phyloP scores from a whole-genome alignment of 2,797 vertebrate genomes.

The Pelodytes ibericus region DNA sequence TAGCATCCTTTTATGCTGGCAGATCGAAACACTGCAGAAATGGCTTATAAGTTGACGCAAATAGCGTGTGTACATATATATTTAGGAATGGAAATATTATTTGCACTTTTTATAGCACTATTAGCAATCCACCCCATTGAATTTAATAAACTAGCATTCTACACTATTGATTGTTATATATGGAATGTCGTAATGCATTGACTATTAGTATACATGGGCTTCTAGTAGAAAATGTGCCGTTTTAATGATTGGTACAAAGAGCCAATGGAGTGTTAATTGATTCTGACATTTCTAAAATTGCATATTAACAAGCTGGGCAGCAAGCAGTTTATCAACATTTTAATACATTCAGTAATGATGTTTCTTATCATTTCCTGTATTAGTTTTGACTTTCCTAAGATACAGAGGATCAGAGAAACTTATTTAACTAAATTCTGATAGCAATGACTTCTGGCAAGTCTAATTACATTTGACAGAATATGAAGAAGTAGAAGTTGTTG shows the following conservation, averaged over 20 bases:
- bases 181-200: slow-evolving; percentile 1
- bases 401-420: slow-evolving; percentile 63
- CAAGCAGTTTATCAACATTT: slow-evolving; percentile 52
- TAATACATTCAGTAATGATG: slow-evolving; percentile 52
- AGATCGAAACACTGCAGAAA: no score
- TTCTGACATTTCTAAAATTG: slow-evolving; percentile 42
- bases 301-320: slow-evolving; percentile 32
- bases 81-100: not conserved
- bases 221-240: slow-evolving; percentile 44
- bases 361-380: slow-evolving; percentile 53
- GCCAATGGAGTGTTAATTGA: slow-evolving; percentile 40
- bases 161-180: not conserved
- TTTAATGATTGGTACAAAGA: slow-evolving; percentile 25
- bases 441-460: slow-evolving; percentile 67
- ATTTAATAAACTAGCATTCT: not conserved
- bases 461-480: slow-evolving; percentile 73
- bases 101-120: not conserved
- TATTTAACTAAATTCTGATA: slow-evolving; percentile 65
- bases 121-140: not conserved
- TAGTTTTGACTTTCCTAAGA: slow-evolving; percentile 61
- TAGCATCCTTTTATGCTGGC: no score
- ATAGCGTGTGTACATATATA: no score
- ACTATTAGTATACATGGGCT: slow-evolving; percentile 1
- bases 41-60: no score
- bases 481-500: slow-evolving; percentile 61